Evolutionary conservation across 2,797 vertebrate species (phyloP).

Genomic region (Anguilla marmorata): DNA sequence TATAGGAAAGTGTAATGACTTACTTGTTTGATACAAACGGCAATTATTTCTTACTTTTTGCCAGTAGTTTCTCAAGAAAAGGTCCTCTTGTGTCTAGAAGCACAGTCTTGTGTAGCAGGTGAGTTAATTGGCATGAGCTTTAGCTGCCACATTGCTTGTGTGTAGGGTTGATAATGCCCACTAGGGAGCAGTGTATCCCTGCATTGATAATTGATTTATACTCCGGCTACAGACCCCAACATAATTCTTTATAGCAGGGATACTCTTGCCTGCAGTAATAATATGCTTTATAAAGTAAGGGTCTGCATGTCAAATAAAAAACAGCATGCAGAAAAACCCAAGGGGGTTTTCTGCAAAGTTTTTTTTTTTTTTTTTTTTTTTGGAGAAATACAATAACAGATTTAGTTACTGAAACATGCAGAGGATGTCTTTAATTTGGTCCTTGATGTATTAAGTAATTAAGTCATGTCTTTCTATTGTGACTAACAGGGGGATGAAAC

Average conservation of each 20-base stretch:
- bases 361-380: slow-evolving; percentile 18
- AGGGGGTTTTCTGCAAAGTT: not conserved
- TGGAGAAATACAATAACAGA: slow-evolving; percentile 66
- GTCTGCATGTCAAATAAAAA: not conserved
- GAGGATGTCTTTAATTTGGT: slow-evolving; percentile 62
- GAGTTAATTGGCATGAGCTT: too few relatives aligned
- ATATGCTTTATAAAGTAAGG: not conserved
- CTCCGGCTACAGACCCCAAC: not conserved
- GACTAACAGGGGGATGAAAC: slow-evolving; percentile 52
- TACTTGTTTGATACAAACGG: too few relatives aligned
- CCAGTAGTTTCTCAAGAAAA: too few relatives aligned
- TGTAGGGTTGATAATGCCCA: too few relatives aligned
- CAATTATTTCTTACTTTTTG: too few relatives aligned
- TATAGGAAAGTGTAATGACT: too few relatives aligned
- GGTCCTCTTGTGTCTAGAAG: too few relatives aligned
- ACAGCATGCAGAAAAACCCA: not conserved
- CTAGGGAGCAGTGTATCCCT: too few relatives aligned
- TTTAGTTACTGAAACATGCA: slow-evolving; percentile 65
- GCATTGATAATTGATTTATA: not conserved
- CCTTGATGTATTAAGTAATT: slow-evolving; percentile 69
- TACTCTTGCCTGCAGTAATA: not conserved
- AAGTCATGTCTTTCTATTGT: slow-evolving; percentile 65
- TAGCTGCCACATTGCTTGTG: too few relatives aligned
- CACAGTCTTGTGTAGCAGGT: too few relatives aligned
- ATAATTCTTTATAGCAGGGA: not conserved